phyloP scores from a whole-genome alignment of 2,113 vertebrate species.

The Zapornia atra region DNA sequence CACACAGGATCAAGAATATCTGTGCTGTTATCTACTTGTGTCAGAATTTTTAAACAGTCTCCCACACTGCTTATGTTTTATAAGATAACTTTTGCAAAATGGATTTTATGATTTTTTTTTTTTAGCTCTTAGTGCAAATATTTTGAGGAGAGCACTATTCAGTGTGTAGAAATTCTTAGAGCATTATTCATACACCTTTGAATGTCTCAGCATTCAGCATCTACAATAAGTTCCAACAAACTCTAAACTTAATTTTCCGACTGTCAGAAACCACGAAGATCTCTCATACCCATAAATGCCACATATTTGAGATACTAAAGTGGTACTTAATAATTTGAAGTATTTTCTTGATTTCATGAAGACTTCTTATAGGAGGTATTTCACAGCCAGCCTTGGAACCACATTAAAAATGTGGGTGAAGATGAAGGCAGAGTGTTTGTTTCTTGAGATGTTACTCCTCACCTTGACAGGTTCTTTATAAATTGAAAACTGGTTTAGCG shows the following conservation, averaged over 20 bases:
- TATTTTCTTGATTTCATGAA: neutral
- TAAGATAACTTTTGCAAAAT: neutral
- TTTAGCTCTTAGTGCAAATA: neutral
- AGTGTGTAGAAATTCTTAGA: neutral
- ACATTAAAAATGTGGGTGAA: constrained; percentile 6
- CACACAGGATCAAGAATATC: neutral
- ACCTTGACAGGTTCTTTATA: constrained; percentile 30
- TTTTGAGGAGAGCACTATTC: neutral
- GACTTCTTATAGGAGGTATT: neutral
- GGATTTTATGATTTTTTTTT: neutral
- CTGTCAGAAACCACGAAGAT: neutral
- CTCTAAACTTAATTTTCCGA: neutral
- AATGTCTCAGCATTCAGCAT: neutral
- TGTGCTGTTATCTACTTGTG: neutral
- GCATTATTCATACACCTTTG: neutral
- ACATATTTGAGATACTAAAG: neutral
- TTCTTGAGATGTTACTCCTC: constrained; percentile 21
- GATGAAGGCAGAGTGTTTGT: neutral
- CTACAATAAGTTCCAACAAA: neutral
- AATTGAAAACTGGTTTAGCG: constrained; percentile 36
- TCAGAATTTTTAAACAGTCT: neutral
- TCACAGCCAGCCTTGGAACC: neutral
- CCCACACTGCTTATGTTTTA: neutral
- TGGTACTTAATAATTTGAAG: neutral
- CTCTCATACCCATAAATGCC: neutral